Evolutionary conservation across 92 coral and sea anemone genomes (phyloP).

Genomic region (Siderastrea radians): DNA sequence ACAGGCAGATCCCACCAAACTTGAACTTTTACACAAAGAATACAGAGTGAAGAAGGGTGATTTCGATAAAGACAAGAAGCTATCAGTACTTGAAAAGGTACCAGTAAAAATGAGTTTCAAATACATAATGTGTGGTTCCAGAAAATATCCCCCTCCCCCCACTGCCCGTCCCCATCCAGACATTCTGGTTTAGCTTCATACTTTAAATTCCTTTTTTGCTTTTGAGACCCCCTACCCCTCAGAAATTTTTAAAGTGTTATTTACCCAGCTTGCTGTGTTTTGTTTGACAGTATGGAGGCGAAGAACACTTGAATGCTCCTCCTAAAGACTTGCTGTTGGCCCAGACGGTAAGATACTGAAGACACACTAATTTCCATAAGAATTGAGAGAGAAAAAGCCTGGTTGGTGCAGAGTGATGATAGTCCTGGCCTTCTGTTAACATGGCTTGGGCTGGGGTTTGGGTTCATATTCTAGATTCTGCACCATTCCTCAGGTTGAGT

Average conservation of each 20-base stretch:
- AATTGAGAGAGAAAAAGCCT: no score
- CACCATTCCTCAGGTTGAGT: no score
- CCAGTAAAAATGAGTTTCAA: neutral
- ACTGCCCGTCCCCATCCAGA: no score
- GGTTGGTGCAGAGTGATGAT: no score
- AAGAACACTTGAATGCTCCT: slow-evolving; percentile 92
- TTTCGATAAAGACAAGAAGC: slow-evolving; percentile 93
- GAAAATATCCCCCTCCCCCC: no score
- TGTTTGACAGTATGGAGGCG: slow-evolving; percentile 92
- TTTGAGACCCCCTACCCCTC: no score
- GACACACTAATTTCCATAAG: neutral
- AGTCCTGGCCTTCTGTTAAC: no score
- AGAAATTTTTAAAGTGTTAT: neutral
- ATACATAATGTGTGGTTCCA: no score
- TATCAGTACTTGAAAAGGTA: slow-evolving; percentile 88
- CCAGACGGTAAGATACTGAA: slow-evolving; percentile 87
- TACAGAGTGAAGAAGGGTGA: slow-evolving; percentile 95
- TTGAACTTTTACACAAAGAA: slow-evolving; percentile 95
- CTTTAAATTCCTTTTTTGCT: no score
- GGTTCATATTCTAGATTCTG: no score
- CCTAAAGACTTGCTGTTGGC: slow-evolving; percentile 93
- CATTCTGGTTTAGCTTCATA: no score
- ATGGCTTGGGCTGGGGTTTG: no score
- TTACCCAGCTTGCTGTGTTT: neutral
- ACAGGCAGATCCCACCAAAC: slow-evolving; percentile 98